Base-by-base conservation (phyloP, 2,888 invertebrate genomes). In the Sminthurides aquaticus region DNA sequence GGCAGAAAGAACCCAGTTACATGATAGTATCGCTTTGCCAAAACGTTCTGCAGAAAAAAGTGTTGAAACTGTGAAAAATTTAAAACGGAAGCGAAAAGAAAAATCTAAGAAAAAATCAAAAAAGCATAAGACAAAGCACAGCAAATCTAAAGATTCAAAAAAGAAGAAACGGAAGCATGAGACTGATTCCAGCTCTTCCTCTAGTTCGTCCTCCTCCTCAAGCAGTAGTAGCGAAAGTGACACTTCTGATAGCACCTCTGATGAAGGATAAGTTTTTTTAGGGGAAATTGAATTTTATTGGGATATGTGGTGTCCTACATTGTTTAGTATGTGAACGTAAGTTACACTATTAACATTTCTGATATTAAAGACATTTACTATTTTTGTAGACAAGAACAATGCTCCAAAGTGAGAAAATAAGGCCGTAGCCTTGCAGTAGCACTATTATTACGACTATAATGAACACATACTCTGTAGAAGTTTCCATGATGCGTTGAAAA, bases 211-310 rank as follows among this genome's bases (percentile, higher is more conserved):
- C 20, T 52, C 52, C 18, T 52, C 52, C 20, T 52, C 52, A 52
- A 52, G 52, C 52, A 52, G 52, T 52, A 52, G 52, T 22, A 52
- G 52, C 22, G 43, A 43, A 11, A 43, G 43, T 43, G 18, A 18
- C 18, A 15, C 52, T 52, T 52, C 52, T 20, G 52, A 52, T 22
- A 20, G 20, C 20, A 15, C 52, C 15, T 34, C 43, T 5, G 43
- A 34, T 5, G 15, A 5, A 34, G 43, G 15, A 34, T 34, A 34
- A 34, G 43, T 11, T 34, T n/a, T n/a, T n/a, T n/a, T n/a, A n/a
- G n/a, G n/a, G n/a, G n/a, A n/a, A n/a, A n/a, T n/a, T n/a, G n/a
- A n/a, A n/a, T n/a, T n/a, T n/a, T n/a, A n/a, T n/a, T n/a, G n/a
- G n/a, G n/a, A n/a, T n/a, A n/a, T n/a, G n/a, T n/a, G n/a, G n/a